Base-by-base conservation (phyloP, 2,113 vertebrate genomes). In the Gymnarchus niloticus region DNA sequence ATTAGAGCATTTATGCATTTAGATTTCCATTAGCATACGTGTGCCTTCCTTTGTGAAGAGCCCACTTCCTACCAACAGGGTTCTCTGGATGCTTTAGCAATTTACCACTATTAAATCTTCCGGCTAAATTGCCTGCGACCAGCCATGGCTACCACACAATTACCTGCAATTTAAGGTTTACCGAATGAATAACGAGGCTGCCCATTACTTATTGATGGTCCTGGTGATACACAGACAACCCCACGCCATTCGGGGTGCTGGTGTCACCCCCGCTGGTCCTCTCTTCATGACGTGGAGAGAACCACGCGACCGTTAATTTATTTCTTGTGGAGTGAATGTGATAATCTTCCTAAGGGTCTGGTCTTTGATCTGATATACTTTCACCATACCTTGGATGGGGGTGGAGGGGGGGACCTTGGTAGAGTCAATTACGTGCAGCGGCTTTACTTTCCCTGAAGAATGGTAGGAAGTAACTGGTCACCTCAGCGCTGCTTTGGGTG, bases 1-100 rank as follows among this genome's bases (percentile, higher is more conserved):
- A 80, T 94, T 88, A 49, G 76, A 88, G 89, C 90, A 88, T 93
- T 92, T 92, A 91, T 91, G 87, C 89, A 89, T 88, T 92, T 93
- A 88, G 89, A 88, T 87, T 85, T 86, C 84, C 90, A 92, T 93
- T 93, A 93, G 87, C 85, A 90, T 89, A 87, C 89, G 81, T 52
- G 85, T 84, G 89, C 83, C 84, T 89, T 85, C 90, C 69, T 86
- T 85, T 90, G 85, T 91, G 91, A 77, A 54, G 44, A 88, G 84
- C 83, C 87, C 89, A 91, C 87, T 87, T 84, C 77, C 78, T 85
- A 49, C 87, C 59, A 56, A 28, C 85, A 87, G 88, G 76, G 88
- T 73, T 89, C 57, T 88, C 84, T 56, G 88, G 21, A 89, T 85
- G 84, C 87, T 76, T 86, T 25, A 77, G 80, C 90, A 84, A 91